These are phyloP conservation scores for Burhinus bistriatus DNA, from an alignment of 2,113 vertebrate genomes.

Conservation along the genomic window DNA sequence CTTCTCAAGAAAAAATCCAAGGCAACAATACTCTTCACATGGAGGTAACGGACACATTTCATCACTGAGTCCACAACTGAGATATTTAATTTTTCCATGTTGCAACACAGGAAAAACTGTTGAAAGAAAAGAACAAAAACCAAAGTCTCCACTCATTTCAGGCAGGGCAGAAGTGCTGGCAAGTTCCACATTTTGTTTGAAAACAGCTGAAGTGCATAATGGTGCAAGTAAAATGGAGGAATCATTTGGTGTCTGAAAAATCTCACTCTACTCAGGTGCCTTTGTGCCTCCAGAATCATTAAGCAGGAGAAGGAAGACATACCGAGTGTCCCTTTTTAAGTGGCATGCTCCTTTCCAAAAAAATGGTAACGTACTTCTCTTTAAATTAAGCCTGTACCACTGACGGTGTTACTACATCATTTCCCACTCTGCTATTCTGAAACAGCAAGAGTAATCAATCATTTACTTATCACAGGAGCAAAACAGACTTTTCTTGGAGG, in stretches of 20 bases:
- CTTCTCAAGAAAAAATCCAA: neutral
- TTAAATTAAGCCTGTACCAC: neutral
- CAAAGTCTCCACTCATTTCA: neutral
- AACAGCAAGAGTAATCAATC: conserved; percentile 47
- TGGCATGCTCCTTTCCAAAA: neutral
- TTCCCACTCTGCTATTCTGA: conserved; percentile 15
- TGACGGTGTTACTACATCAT: neutral
- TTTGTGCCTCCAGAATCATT: neutral
- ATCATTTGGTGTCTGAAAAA: neutral
- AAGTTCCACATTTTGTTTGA: neutral
- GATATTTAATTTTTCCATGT: neutral
- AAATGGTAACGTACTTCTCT: neutral
- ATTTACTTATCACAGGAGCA: conserved; percentile 39
- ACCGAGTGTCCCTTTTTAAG: neutral
- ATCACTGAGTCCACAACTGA: neutral
- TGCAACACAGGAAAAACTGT: neutral
- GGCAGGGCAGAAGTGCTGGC: neutral
- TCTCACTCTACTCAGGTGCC: neutral
- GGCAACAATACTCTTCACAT: neutral
- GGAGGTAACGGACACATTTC: neutral
- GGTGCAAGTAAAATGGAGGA: neutral
- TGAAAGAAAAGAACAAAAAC: neutral
- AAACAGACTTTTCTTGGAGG: conserved; percentile 50
- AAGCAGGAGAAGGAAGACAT: neutral
- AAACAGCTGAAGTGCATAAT: neutral